Evolutionary conservation across 1,140 invertebrate species (phyloP), one percentile per base, ranked within the genome.

Genomic region (Caerostris extrusa): DNA sequence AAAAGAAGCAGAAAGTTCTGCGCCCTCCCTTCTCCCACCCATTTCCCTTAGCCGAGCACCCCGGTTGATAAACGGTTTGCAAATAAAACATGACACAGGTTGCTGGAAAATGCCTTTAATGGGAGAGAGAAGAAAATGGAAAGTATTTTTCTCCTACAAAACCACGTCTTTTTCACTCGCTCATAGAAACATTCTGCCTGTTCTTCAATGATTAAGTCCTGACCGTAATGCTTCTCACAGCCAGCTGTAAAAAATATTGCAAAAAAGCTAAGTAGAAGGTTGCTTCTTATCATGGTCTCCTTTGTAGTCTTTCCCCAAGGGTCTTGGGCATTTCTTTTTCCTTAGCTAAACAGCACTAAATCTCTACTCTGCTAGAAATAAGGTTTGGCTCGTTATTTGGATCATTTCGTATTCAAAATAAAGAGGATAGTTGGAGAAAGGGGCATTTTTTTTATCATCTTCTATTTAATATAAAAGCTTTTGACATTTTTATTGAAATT

Each of bases 1-100:
- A n/a, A n/a, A n/a, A n/a, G n/a, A n/a, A n/a, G n/a, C n/a, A n/a
- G n/a, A n/a, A n/a, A n/a, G n/a, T n/a, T n/a, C n/a, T n/a, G n/a
- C n/a, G n/a, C n/a, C n/a, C n/a, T n/a, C n/a, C n/a, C n/a, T n/a
- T n/a, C n/a, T n/a, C n/a, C n/a, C n/a, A n/a, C n/a, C n/a, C n/a
- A n/a, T n/a, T n/a, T n/a, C n/a, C n/a, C n/a, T n/a, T n/a, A n/a
- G n/a, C n/a, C n/a, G n/a, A n/a, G 19, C 69, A 71, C 69, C 69
- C 8, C 19, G 10, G 56, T 60, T 91, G 89, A 91, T 91, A 81
- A 91, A 91, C 89, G 89, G 89, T 81, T 60, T 77, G 89, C 89
- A 91, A 91, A 91, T 91, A 91, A 91, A 91, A 91, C 89, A 91
- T 91, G 89, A 82, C 89, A 91, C 60, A 81, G 89, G 89, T 91